Conservation (phyloP, 2,888 invertebrate genomes). For the Didymodactylos carnosus region DNA sequence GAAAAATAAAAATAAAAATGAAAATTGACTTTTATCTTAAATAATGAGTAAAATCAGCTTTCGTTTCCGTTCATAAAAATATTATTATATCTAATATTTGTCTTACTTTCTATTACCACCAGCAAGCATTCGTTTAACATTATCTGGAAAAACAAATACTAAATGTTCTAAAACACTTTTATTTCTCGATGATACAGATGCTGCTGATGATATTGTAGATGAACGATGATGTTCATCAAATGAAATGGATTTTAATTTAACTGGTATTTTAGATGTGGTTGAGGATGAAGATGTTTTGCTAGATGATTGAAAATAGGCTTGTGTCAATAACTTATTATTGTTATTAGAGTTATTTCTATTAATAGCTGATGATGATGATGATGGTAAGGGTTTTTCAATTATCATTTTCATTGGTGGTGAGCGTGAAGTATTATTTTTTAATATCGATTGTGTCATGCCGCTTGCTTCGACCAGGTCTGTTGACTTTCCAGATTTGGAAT, state of each 20-base stretch:
- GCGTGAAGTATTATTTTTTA: background rate
- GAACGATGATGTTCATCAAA: background rate
- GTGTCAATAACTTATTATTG: too few species aligned
- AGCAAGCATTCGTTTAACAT: background rate
- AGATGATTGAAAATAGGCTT: too few species aligned
- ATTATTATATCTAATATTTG: too few species aligned
- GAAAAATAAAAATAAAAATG: too few species aligned
- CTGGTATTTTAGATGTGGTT: background rate
- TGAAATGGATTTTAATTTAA: background rate
- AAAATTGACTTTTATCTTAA: too few species aligned
- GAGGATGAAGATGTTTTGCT: background rate
- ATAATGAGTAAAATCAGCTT: too few species aligned
- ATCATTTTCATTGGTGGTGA: background rate
- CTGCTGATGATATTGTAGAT: too few species aligned
- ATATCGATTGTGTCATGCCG: too few species aligned
- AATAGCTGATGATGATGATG: background rate
- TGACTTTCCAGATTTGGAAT: too few species aligned
- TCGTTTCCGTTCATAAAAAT: too few species aligned
- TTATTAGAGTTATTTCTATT: background rate
- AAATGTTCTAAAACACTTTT: background rate
- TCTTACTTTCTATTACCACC: too few species aligned
- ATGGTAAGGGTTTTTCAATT: background rate
- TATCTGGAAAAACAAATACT: background rate
- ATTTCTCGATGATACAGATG: background rate
- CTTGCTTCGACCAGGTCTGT: too few species aligned